Evolutionary conservation across 1,140 invertebrate genomes (phyloP).

Genomic region (Heliothis subflexa): DNA sequence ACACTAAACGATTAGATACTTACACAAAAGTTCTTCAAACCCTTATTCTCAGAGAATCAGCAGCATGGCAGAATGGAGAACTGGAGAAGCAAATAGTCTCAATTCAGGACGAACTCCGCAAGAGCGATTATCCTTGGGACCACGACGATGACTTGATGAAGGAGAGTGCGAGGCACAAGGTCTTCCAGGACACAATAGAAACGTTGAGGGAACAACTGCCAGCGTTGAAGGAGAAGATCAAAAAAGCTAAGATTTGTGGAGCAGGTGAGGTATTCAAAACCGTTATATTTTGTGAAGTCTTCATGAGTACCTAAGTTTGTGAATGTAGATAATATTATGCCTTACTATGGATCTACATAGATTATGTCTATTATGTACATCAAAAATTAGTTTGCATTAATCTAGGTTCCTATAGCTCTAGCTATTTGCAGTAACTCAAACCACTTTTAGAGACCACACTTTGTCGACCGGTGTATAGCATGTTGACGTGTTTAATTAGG

Average conservation of each 20-base stretch:
- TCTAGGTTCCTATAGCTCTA: too few relatives aligned
- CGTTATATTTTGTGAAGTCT: too few relatives aligned
- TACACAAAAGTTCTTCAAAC: slow-evolving; percentile 40
- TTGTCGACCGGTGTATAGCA: too few relatives aligned
- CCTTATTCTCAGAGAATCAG: slow-evolving; percentile 72
- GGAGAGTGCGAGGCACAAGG: slow-evolving; percentile 72
- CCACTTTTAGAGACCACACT: too few relatives aligned
- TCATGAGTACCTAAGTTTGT: too few relatives aligned
- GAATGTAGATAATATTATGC: too few relatives aligned
- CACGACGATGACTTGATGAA: slow-evolving; percentile 73
- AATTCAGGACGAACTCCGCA: slow-evolving; percentile 81
- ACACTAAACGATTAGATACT: too few relatives aligned
- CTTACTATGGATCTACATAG: too few relatives aligned
- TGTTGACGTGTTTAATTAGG: too few relatives aligned
- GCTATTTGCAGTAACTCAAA: too few relatives aligned
- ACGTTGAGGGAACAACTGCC: slow-evolving; percentile 75
- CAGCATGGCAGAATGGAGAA: slow-evolving; percentile 80
- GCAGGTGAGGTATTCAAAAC: slow-evolving; percentile 58
- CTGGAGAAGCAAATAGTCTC: slow-evolving; percentile 81
- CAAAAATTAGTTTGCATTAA: too few relatives aligned
- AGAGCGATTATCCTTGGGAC: slow-evolving; percentile 79
- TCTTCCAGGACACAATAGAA: slow-evolving; percentile 76
- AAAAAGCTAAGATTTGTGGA: slow-evolving; percentile 81
- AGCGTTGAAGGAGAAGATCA: slow-evolving; percentile 80
- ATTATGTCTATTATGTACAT: too few relatives aligned